Conservation (phyloP, 2,797 vertebrate species). For the Oreonectes daqikongensis region DNA sequence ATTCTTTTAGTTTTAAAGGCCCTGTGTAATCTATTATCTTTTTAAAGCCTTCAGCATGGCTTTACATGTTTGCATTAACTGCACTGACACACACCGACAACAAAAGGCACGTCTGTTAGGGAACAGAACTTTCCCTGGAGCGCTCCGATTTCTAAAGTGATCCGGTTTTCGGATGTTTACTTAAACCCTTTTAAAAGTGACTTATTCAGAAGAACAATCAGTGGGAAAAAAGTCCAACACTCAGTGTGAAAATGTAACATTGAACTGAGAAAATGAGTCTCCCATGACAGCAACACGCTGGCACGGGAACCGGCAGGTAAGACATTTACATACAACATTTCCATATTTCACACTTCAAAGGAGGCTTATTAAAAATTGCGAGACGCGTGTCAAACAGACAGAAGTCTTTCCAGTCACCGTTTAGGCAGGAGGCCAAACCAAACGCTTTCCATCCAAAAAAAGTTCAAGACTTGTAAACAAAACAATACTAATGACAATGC, state of each 20-base stretch:
- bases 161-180: conserved; percentile 25
- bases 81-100: conserved; percentile 19
- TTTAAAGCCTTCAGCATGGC: conserved; percentile 33
- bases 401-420: conserved; percentile 69
- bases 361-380: conserved; percentile 43
- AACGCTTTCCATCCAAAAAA: conserved; percentile 48
- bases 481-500: conserved; percentile 61
- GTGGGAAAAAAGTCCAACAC: background rate
- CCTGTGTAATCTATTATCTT: conserved; percentile 46
- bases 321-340: conserved; percentile 62
- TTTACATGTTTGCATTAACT: conserved; percentile 46
- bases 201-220: background rate
- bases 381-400: conserved; percentile 60
- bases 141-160: conserved; percentile 15
- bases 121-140: conserved; percentile 30
- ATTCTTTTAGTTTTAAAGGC: conserved; percentile 46
- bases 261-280: background rate
- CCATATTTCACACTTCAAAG: conserved; percentile 61
- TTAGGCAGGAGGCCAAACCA: conserved; percentile 63
- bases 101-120: conserved; percentile 16
- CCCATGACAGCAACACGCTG: background rate
- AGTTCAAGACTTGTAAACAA: conserved; percentile 54
- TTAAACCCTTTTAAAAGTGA: conserved; percentile 9
- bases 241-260: background rate
- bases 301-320: background rate